phyloP scores from a whole-genome alignment of 2,797 vertebrate species.

The Aselliscus stoliczkanus region DNA sequence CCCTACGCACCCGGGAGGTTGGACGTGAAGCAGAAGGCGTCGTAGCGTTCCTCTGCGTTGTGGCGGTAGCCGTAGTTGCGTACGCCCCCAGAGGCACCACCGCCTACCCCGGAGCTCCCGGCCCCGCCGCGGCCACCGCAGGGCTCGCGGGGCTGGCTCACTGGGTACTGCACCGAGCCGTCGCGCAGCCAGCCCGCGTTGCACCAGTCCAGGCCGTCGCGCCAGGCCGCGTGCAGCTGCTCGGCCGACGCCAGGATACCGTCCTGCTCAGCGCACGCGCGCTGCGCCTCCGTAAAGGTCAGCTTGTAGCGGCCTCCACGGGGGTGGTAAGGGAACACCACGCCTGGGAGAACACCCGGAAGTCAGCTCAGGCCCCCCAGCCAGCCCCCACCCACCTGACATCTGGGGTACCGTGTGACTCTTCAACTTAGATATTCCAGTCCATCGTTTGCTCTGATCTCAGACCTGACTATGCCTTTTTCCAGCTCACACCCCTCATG shows the following conservation, averaged over 20 bases:
- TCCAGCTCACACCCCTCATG: not conserved
- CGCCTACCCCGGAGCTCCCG: slow-evolving; percentile 53
- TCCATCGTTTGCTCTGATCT: not conserved
- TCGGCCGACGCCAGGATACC: slow-evolving; percentile 94
- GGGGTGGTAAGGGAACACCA: slow-evolving; percentile 95
- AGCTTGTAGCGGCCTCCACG: slow-evolving; percentile 92
- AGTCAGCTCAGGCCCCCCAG: not conserved
- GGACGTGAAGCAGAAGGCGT: slow-evolving; percentile 97
- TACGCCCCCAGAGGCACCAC: slow-evolving; percentile 88
- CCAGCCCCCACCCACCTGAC: not conserved
- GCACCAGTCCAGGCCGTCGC: slow-evolving; percentile 96
- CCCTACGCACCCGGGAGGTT: slow-evolving; percentile 90
- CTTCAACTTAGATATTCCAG: not conserved
- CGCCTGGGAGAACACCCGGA: slow-evolving; percentile 80
- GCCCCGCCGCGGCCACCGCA: slow-evolving; percentile 89
- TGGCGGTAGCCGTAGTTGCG: slow-evolving; percentile 97
- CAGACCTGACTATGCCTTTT: not conserved
- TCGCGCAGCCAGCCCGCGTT: slow-evolving; percentile 96
- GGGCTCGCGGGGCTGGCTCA: slow-evolving; percentile 90
- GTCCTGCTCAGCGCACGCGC: slow-evolving; percentile 89
- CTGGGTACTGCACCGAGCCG: slow-evolving; percentile 95
- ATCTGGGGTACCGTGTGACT: not conserved
- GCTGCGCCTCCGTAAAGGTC: slow-evolving; percentile 91
- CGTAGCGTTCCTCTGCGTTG: slow-evolving; percentile 92
- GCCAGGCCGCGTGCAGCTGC: slow-evolving; percentile 92